Evolutionary conservation across 2,888 invertebrate species (phyloP).

Genomic region (Deilephila porcellus): DNA sequence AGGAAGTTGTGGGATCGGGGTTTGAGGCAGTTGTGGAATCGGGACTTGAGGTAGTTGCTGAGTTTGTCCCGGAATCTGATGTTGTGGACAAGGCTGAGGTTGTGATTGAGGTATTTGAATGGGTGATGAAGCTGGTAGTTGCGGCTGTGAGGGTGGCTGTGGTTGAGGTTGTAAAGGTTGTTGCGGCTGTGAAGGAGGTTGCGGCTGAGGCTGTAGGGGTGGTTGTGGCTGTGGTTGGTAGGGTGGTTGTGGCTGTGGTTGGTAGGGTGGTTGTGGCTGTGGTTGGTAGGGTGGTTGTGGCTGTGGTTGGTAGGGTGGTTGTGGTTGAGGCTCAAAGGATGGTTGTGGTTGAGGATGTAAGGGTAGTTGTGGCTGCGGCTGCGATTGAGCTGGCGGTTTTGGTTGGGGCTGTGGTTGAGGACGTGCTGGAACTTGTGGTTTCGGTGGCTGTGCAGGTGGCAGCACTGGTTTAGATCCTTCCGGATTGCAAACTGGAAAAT

Average conservation of each 20-base stretch:
- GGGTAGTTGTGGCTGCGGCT: conserved; percentile 35
- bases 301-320: conserved; percentile 31
- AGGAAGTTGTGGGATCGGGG: conserved; percentile 33
- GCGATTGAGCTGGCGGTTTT: conserved; percentile 17
- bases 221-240: not conserved
- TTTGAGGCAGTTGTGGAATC: conserved; percentile 15
- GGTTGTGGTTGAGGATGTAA: not conserved
- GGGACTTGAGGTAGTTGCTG: conserved; percentile 29
- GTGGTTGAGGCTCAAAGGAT: not conserved
- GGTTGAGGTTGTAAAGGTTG: conserved; percentile 3
- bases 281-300: conserved; percentile 31
- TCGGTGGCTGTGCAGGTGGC: not conserved
- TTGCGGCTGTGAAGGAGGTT: conserved; percentile 36
- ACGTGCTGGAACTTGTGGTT: not conserved
- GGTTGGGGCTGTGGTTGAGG: conserved; percentile 4
- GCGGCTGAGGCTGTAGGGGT: conserved; percentile 35
- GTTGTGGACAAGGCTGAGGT: conserved; percentile 38
- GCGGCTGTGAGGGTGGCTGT: conserved; percentile 26
- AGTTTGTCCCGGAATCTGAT: conserved; percentile 28
- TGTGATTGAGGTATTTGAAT: conserved; percentile 28
- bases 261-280: conserved; percentile 30
- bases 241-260: conserved; percentile 19
- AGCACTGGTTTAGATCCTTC: conserved; percentile 5
- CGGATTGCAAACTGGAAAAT: conserved; percentile 8
- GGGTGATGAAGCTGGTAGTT: conserved; percentile 28